A percentile compares a stretch with the other conserved stretches of the same genome.
Conservation (phyloP, 2,113 vertebrate genomes). For the Pomatorhinus ruficollis region DNA sequence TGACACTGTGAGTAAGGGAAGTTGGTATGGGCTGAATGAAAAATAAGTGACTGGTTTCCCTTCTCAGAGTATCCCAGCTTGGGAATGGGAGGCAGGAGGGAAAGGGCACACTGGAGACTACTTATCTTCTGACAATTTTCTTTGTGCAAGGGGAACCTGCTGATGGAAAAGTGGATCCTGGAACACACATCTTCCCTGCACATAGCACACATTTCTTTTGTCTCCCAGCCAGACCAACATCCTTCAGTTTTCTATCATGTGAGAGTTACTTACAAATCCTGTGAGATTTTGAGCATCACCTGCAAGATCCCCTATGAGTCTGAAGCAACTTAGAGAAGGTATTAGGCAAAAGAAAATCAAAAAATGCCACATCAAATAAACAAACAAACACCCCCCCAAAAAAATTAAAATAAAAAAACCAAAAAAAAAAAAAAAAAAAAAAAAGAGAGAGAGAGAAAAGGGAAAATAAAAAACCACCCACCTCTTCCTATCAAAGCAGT, state of each 20-base stretch:
- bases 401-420: no score
- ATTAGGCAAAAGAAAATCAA: not conserved
- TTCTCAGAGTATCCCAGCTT: not conserved
- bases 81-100: not conserved
- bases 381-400: no score
- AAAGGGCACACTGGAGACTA: not conserved
- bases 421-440: fast-evolving
- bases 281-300: not conserved
- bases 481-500: conserved; percentile 19
- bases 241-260: not conserved
- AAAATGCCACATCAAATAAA: not conserved
- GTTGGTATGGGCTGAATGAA: not conserved
- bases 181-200: not conserved
- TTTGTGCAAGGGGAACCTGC: not conserved
- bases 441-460: no score
- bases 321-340: not conserved
- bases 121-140: not conserved
- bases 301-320: not conserved
- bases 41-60: not conserved
- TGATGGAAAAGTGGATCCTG: not conserved
- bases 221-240: not conserved
- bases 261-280: not conserved
- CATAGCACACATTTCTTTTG: not conserved
- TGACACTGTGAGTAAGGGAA: not conserved
- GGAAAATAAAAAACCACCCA: not conserved